Conservation (phyloP, 1,140 invertebrate species). For the Megalonaias nervosa region DNA sequence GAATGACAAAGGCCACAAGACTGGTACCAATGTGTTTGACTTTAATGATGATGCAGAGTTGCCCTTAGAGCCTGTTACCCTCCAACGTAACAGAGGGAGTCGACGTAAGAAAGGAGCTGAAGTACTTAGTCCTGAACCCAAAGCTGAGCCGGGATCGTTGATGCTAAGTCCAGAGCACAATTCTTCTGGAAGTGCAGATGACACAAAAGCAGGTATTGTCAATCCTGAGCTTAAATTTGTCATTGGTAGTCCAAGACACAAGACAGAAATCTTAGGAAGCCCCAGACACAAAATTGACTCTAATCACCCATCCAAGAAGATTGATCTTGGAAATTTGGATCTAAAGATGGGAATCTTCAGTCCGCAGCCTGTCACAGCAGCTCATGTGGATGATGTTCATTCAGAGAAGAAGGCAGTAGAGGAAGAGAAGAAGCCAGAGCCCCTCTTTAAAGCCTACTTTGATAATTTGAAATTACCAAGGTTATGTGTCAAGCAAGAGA, state of each 20-base stretch:
- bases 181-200: conserved; percentile 19
- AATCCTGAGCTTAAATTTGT: conserved; percentile 23
- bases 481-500: conserved; percentile 8
- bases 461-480: neutral
- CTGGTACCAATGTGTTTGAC: conserved; percentile 47
- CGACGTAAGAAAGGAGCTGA: too few species aligned
- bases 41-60: conserved; percentile 47
- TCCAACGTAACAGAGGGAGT: too few species aligned
- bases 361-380: conserved; percentile 9
- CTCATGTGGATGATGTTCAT: conserved; percentile 21
- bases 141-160: neutral
- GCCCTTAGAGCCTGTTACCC: conserved; percentile 8
- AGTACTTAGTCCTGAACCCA: too few species aligned
- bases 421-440: conserved; percentile 33
- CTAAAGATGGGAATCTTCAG: too few species aligned
- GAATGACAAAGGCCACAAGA: conserved; percentile 18
- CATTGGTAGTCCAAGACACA: conserved; percentile 11
- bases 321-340: too few species aligned
- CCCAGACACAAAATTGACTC: too few species aligned
- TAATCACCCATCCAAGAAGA: too few species aligned
- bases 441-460: conserved; percentile 37
- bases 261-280: conserved; percentile 6
- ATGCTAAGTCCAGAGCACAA: conserved; percentile 33
- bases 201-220: conserved; percentile 8
- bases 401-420: conserved; percentile 15